Percentiles rank a stretch among this genome's conserved stretches.
These are phyloP conservation scores for Chirona hameri DNA, from an alignment of 2,888 invertebrate species.

Conservation along the genomic window DNA sequence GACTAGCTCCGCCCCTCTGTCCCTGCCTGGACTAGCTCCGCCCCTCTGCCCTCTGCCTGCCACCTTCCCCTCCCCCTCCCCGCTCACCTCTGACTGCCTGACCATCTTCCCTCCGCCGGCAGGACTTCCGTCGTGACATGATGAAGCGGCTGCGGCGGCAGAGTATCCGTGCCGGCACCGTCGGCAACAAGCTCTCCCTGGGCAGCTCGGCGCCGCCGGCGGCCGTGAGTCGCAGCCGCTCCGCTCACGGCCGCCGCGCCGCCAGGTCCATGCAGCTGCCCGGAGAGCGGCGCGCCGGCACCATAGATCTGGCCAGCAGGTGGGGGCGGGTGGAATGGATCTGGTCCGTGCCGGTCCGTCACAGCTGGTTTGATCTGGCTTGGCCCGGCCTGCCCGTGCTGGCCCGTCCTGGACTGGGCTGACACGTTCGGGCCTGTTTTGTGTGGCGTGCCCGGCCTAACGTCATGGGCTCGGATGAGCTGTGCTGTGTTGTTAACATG, in stretches of 20 bases:
- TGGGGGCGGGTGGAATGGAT: neutral
- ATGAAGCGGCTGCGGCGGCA: slow-evolving; percentile 82
- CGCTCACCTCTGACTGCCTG: neutral
- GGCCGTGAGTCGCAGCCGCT: neutral
- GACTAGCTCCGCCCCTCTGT: too few species aligned
- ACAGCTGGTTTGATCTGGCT: neutral
- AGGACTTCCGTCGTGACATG: slow-evolving; percentile 69
- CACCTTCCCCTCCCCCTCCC: too few species aligned
- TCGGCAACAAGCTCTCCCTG: neutral
- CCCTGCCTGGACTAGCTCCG: too few species aligned
- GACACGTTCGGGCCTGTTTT: too few species aligned
- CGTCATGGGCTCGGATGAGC: too few species aligned
- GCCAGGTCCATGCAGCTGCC: neutral
- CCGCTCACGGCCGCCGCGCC: neutral
- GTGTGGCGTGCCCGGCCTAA: too few species aligned
- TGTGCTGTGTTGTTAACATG: too few species aligned
- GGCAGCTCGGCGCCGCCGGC: slow-evolving; percentile 26
- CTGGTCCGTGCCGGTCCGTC: neutral
- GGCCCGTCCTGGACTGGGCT: neutral
- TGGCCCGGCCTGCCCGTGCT: neutral
- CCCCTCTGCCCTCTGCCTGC: too few species aligned
- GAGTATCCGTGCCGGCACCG: slow-evolving; percentile 55
- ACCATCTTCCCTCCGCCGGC: neutral
- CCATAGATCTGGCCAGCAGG: neutral
- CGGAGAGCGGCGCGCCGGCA: neutral